Percentiles rank a stretch among this genome's conserved stretches.
phyloP scores from a whole-genome alignment of 2,888 invertebrate genomes.

The Leptodirus hochenwartii region DNA sequence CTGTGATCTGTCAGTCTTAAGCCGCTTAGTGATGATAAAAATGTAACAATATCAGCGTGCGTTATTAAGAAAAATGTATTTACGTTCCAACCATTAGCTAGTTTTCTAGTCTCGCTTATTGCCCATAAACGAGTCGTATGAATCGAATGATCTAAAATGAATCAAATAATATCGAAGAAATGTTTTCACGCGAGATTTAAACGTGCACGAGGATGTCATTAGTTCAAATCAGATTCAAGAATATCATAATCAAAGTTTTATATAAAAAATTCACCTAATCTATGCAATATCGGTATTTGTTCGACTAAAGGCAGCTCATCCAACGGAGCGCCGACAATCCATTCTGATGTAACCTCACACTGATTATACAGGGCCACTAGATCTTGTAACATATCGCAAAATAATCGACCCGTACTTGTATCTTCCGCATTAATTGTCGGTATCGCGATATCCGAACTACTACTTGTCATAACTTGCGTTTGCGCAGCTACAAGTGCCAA shows the following conservation, averaged over 20 bases:
- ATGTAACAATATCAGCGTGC: constrained; percentile 43
- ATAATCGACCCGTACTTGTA: constrained; percentile 27
- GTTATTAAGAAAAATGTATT: constrained; percentile 52
- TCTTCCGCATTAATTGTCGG: too few species aligned
- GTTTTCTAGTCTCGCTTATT: constrained; percentile 46
- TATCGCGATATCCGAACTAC: too few species aligned
- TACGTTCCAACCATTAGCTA: constrained; percentile 60
- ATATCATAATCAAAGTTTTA: constrained; percentile 2
- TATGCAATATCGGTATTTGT: constrained; percentile 61
- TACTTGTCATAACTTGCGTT: too few species aligned
- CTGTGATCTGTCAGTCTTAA: constrained; percentile 43
- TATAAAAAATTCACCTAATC: constrained; percentile 32
- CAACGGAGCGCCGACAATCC: constrained; percentile 52
- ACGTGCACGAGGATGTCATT: too few species aligned
- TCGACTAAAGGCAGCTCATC: constrained; percentile 63
- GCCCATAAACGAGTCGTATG: constrained; percentile 68
- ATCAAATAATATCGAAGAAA: not conserved
- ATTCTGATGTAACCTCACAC: constrained; percentile 53
- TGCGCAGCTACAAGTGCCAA: constrained; percentile 32
- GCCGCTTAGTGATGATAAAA: constrained; percentile 36
- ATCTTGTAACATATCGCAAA: constrained; percentile 46
- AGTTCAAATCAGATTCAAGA: not conserved
- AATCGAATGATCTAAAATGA: constrained; percentile 48
- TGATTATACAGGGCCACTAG: constrained; percentile 54
- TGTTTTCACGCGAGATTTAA: too few species aligned